These are phyloP conservation scores for Portunus trituberculatus DNA, from an alignment of 1,140 invertebrate species.

Conservation along the genomic window DNA sequence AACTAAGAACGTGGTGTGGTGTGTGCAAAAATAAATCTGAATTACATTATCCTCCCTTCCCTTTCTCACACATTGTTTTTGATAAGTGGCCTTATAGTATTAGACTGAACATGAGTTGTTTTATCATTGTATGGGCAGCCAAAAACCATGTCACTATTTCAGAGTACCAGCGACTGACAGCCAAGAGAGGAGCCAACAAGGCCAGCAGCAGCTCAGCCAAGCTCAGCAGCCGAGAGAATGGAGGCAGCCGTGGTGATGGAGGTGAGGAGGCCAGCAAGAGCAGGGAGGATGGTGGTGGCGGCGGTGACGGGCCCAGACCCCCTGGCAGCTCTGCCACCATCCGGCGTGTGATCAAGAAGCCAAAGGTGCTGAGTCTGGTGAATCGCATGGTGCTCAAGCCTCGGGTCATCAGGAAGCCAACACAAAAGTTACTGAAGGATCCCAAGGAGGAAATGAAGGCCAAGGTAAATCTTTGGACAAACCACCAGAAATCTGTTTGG, in stretches of 20 bases:
- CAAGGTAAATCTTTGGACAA: conserved; percentile 37
- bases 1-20: too few species aligned
- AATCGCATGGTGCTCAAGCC: conserved; percentile 58
- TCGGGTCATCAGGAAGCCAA: conserved; percentile 59
- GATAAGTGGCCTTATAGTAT: too few species aligned
- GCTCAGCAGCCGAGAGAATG: conserved; percentile 42
- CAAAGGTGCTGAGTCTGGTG: conserved; percentile 53
- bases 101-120: too few species aligned
- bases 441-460: conserved; percentile 57
- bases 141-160: background rate
- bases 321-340: conserved; percentile 66
- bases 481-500: too few species aligned
- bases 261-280: conserved; percentile 28
- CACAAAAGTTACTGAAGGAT: conserved; percentile 61
- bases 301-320: conserved; percentile 3
- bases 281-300: conserved; percentile 32
- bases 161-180: conserved; percentile 61
- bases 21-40: too few species aligned
- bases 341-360: conserved; percentile 64
- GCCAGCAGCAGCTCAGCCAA: conserved; percentile 25
- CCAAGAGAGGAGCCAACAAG: conserved; percentile 48
- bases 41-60: too few species aligned
- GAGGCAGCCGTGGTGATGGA: conserved; percentile 35
- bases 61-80: too few species aligned
- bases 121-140: too few species aligned